Evolutionary conservation across 2,113 vertebrate species (phyloP).

Genomic region (Danio rerio): GRCz12tu NC_133181.1:4330501-4331000

Average conservation of each 20-base stretch:
- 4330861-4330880: background rate
- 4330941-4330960: background rate
- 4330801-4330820: constrained; percentile 43
- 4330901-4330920: constrained; percentile 28
- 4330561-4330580: too few relatives aligned
- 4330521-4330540: too few relatives aligned
- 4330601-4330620: too few relatives aligned
- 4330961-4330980: constrained; percentile 38
- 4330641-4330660: too few relatives aligned
- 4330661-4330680: background rate
- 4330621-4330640: too few relatives aligned
- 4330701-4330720: constrained; percentile 11
- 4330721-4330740: background rate
- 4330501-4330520: too few relatives aligned
- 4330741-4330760: background rate
- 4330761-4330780: constrained; percentile 4
- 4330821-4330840: constrained; percentile 34
- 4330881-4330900: constrained; percentile 3
- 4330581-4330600: too few relatives aligned
- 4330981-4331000: background rate
- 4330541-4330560: too few relatives aligned
- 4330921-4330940: constrained; percentile 18
- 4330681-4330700: background rate
- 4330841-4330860: constrained; percentile 4
- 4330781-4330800: constrained; percentile 6